A percentile compares a stretch with the other conserved stretches of the same genome.
phyloP scores from a whole-genome alignment of 2,113 vertebrate genomes.

The Plectropomus leopardus region DNA sequence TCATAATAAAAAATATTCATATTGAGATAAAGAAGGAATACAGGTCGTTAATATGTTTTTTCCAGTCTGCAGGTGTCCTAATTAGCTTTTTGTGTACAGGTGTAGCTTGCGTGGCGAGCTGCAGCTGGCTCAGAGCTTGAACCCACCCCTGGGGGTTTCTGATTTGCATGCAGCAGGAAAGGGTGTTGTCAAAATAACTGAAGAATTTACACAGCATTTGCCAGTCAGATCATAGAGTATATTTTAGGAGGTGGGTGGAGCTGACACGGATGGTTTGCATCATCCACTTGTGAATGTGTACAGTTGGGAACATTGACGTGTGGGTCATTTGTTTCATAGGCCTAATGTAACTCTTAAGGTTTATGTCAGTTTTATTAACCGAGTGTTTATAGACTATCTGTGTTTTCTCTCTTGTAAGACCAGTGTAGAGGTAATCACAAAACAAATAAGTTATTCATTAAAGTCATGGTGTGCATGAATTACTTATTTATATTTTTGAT shows the following conservation, averaged over 20 bases:
- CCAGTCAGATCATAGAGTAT: not conserved
- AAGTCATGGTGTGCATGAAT: no score
- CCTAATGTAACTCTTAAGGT: not conserved
- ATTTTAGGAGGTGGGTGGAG: not conserved
- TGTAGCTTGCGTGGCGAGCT: conserved; percentile 48
- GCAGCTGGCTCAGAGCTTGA: conserved; percentile 29
- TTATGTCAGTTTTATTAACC: not conserved
- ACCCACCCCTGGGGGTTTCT: conserved; percentile 1
- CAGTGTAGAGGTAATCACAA: conserved; percentile 4
- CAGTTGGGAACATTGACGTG: not conserved
- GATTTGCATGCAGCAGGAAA: conserved; percentile 27
- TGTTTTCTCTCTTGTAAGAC: not conserved
- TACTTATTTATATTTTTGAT: not conserved
- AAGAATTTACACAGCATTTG: not conserved
- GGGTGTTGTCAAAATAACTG: conserved; percentile 38
- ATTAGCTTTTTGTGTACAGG: conserved; percentile 41
- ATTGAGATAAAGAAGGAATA: not conserved
- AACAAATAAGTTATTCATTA: not conserved
- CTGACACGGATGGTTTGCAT: not conserved
- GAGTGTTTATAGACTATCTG: not conserved
- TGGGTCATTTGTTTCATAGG: not conserved
- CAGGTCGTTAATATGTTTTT: not conserved
- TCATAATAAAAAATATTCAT: not conserved
- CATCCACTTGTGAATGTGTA: not conserved
- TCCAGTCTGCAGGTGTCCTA: conserved; percentile 36